Evolutionary conservation across 2,797 vertebrate species (phyloP).

Genomic region (Cuniculus paca): DNA sequence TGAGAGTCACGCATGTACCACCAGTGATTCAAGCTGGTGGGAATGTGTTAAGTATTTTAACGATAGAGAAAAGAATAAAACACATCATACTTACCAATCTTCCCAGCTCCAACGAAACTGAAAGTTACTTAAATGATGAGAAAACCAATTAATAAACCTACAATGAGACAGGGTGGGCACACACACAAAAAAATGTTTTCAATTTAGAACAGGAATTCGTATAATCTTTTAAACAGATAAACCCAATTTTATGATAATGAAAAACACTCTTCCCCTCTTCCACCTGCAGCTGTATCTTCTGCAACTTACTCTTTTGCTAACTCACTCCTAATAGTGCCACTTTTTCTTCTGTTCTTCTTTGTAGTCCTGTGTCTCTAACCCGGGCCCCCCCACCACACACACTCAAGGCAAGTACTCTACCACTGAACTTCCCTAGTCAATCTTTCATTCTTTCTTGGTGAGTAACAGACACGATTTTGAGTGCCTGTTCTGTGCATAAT

Average conservation of each 20-base stretch:
- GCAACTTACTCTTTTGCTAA: not conserved
- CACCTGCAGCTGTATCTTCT: not conserved
- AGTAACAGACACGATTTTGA: not conserved
- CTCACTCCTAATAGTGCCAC: not conserved
- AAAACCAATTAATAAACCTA: constrained; percentile 98
- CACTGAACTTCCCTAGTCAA: not conserved
- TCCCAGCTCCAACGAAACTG: constrained; percentile 99
- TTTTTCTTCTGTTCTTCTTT: not conserved
- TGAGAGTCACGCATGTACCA: not conserved
- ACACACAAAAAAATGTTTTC: constrained; percentile 10
- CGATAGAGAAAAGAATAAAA: constrained; percentile 52
- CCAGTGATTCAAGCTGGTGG: not conserved
- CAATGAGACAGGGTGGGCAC: not conserved
- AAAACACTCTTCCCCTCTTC: not conserved
- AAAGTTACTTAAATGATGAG: constrained; percentile 99
- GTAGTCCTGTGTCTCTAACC: not conserved
- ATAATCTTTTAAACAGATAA: constrained; percentile 10
- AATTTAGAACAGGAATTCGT: constrained; percentile 53
- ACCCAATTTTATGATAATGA: not conserved
- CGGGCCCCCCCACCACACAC: too few species aligned
- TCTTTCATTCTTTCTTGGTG: not conserved
- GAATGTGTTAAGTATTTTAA: not conserved
- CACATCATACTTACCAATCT: constrained; percentile 93
- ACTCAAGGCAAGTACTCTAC: not conserved
- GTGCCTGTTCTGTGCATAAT: not conserved